A percentile compares a stretch with the other conserved stretches of the same genome.
These are phyloP conservation scores for Muntiacus muntjak DNA, from an alignment of 2,113 vertebrate species.

Conservation along the genomic window DNA sequence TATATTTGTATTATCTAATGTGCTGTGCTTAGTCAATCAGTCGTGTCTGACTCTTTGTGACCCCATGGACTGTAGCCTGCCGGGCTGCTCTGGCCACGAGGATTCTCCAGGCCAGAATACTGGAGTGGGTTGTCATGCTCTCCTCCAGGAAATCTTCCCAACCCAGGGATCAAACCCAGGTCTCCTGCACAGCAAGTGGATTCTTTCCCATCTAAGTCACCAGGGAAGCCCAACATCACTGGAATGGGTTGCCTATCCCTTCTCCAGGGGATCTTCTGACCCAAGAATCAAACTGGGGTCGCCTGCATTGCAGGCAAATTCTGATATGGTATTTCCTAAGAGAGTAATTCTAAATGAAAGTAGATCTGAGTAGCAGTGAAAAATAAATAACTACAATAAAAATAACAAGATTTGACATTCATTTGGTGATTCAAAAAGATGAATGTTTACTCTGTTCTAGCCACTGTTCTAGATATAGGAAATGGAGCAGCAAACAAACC, in stretches of 20 bases:
- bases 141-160: neutral
- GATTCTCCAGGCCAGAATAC: neutral
- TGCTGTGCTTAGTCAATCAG: neutral
- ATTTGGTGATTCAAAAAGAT: neutral
- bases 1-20: neutral
- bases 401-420: neutral
- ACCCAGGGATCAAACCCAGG: neutral
- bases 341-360: conserved; percentile 10
- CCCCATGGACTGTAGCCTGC: neutral
- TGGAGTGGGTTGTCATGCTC: neutral
- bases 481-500: neutral
- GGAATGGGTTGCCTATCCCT: neutral
- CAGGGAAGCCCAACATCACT: neutral
- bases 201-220: neutral
- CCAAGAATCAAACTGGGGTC: neutral
- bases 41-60: neutral
- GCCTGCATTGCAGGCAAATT: neutral
- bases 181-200: neutral
- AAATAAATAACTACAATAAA: neutral
- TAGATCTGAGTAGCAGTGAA: neutral
- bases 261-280: neutral
- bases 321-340: neutral
- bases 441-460: neutral
- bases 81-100: neutral
- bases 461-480: neutral